These are phyloP conservation scores for Adelognathus sp. DNA, from an alignment of 2,888 invertebrate genomes.

Conservation along the genomic window DNA sequence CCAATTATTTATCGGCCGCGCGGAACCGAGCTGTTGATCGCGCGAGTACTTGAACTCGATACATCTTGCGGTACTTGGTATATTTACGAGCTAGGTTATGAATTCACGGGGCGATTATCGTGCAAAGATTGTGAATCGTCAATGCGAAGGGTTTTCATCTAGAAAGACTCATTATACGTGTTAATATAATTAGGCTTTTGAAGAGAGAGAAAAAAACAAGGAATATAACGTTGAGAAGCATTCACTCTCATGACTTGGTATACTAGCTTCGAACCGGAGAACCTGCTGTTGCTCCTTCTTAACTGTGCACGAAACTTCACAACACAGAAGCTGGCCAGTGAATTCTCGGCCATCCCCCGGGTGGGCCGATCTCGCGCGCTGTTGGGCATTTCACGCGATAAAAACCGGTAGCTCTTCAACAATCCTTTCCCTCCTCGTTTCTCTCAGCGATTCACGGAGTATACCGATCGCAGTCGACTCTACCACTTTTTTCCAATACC, in stretches of 20 bases:
- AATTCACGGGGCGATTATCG: no score
- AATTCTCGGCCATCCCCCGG: constrained; percentile 50
- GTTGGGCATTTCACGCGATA: constrained; percentile 63
- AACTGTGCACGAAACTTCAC: constrained; percentile 31
- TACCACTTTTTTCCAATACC: not conserved
- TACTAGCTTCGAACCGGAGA: no score
- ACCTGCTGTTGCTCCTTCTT: not conserved
- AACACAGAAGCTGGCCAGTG: constrained; percentile 22
- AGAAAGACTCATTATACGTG: no score
- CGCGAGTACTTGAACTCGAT: constrained; percentile 36
- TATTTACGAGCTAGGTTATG: no score
- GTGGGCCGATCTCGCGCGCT: constrained; percentile 59
- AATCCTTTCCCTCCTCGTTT: constrained; percentile 46
- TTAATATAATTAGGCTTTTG: no score
- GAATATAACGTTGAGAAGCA: no score
- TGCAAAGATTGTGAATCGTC: no score
- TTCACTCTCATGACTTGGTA: no score
- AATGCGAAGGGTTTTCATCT: no score
- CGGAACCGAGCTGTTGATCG: not conserved
- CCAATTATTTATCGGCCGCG: constrained; percentile 59
- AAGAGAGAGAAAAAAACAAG: no score
- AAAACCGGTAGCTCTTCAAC: constrained; percentile 64
- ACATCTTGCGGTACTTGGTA: constrained; percentile 48
- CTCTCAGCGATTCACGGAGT: not conserved
- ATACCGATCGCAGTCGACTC: not conserved